Base-by-base conservation (phyloP, 2,797 vertebrate species). In the Pteropus rufus region DNA sequence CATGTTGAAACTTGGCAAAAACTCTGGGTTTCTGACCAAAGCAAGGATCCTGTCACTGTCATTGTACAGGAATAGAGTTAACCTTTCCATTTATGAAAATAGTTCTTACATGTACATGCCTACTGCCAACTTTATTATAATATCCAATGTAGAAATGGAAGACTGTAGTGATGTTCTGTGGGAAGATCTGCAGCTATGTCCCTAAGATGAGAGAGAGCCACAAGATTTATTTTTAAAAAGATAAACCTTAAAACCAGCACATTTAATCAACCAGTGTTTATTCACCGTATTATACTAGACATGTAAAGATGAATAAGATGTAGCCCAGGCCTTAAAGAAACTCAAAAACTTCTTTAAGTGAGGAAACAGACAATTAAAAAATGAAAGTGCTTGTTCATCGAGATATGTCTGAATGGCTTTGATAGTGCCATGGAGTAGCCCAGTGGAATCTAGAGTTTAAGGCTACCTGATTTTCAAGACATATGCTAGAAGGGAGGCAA, bases 71-170 rank as follows among this genome's bases (percentile, higher is more conserved):
- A 88, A 54, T 76, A n/a, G 84, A 81, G 39, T 81, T 89, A 58
- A 96, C 65, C 52, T 90, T 96, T 39, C 26, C 29, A 77, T 29
- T 56, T 80, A 52, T 86, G 64, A 93, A 89, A 93, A 60, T 89
- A 80, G 72, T 80, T 86, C 41, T 86, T 89, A 73, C 18, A 49
- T 72, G 65, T 79, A 52, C 5, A 39, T 72, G 24, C 34, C 52
- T 70, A 39, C 87, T 80, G 46, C 70, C 52, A 90, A 41, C 34
- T 89, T 93, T 65, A 87, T 90, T 72, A 23, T 65, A 89, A 80
- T 79, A 44, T 49, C 65, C 83, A 60, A 76, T 52, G 18, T 80
- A 83, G 64, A 96, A 84, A 24, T 15, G 19, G 62, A 89, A 65
- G 49, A 64, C 52, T 91, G 2, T 70, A 31, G 12, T 89, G 31